Evolutionary conservation across 1,140 invertebrate genomes (phyloP).

Genomic region (Coboldia fuscipes): DNA sequence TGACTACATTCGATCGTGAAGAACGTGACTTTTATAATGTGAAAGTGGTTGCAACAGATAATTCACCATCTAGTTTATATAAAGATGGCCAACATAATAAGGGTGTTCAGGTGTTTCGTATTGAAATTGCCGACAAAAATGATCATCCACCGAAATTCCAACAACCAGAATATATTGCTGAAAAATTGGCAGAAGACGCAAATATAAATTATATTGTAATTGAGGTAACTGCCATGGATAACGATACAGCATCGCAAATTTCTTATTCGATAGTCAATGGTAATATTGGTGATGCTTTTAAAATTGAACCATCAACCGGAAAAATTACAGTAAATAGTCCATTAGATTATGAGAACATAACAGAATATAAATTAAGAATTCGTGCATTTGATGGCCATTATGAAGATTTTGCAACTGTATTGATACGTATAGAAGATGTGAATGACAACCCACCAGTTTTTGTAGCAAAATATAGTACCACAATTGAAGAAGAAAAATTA

Average conservation of each 20-base stretch:
- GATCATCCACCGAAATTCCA: constrained; percentile 71
- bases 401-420: constrained; percentile 49
- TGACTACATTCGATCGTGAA: constrained; percentile 60
- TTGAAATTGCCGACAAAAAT: constrained; percentile 78
- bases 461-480: constrained; percentile 34
- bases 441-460: constrained; percentile 71
- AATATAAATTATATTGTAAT: constrained; percentile 59
- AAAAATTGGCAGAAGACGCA: constrained; percentile 57
- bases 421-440: constrained; percentile 57
- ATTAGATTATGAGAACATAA: constrained; percentile 69
- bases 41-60: constrained; percentile 65
- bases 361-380: constrained; percentile 52
- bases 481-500: constrained; percentile 43
- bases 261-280: constrained; percentile 57
- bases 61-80: constrained; percentile 56
- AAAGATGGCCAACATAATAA: constrained; percentile 41
- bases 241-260: constrained; percentile 61
- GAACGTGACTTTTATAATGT: constrained; percentile 55
- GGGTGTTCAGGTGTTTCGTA: constrained; percentile 54
- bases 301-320: constrained; percentile 55
- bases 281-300: constrained; percentile 54
- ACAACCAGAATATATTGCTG: constrained; percentile 45
- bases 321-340: constrained; percentile 51
- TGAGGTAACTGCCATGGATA: constrained; percentile 59
- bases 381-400: constrained; percentile 56